Evolutionary conservation across 2,888 invertebrate species (phyloP).

Genomic region (Folsomia manolachei): DNA sequence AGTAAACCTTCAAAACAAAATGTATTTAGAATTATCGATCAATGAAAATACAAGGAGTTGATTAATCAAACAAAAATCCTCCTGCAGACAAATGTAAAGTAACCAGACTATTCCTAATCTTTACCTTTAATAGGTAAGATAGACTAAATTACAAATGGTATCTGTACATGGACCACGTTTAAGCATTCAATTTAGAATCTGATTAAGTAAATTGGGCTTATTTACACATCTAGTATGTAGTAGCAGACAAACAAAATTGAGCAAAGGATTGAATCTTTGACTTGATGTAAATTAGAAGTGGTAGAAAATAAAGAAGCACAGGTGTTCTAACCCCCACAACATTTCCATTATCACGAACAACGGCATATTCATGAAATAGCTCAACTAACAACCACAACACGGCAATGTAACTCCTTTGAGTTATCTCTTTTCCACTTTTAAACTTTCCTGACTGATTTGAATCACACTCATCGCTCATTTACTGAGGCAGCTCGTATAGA

Average conservation of each 20-base stretch:
- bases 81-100: too few species aligned
- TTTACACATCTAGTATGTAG: neutral
- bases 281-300: neutral
- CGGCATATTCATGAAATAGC: neutral
- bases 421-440: too few species aligned
- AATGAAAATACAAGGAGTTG: too few species aligned
- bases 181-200: neutral
- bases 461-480: neutral
- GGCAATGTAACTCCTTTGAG: too few species aligned
- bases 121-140: too few species aligned
- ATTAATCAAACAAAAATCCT: too few species aligned
- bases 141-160: too few species aligned
- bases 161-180: too few species aligned
- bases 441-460: neutral
- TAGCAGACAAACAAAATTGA: neutral
- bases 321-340: neutral
- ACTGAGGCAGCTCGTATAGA: neutral
- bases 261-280: neutral
- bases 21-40: too few species aligned
- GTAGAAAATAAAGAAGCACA: neutral
- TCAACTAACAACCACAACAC: too few species aligned
- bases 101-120: too few species aligned
- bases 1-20: too few species aligned
- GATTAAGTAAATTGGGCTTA: conserved; percentile 11
- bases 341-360: neutral